A percentile compares a stretch with the other conserved stretches of the same genome.
Evolutionary conservation across 2,888 invertebrate genomes (phyloP).

Genomic region (Ornithoptera priamus): DNA sequence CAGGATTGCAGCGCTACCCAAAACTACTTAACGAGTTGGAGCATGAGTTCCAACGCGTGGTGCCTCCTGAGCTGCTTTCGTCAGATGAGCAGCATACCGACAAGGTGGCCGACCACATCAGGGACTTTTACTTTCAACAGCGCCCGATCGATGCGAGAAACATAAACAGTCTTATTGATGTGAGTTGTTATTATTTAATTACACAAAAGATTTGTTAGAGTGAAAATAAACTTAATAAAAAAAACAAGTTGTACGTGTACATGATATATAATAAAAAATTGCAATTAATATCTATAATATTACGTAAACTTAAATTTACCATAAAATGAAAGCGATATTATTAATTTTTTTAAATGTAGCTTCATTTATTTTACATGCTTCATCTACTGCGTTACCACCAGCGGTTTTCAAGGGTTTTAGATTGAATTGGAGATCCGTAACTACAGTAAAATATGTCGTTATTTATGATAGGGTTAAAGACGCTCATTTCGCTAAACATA

Average conservation of each 20-base stretch:
- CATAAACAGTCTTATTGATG: constrained; percentile 79
- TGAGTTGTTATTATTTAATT: constrained; percentile 43
- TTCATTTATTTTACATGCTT: too few species aligned
- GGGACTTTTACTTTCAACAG: constrained; percentile 80
- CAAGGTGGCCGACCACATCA: constrained; percentile 71
- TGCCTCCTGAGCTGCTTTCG: constrained; percentile 75
- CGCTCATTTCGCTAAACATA: too few species aligned
- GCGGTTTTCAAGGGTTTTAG: too few species aligned
- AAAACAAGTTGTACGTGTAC: background rate
- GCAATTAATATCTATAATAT: too few species aligned
- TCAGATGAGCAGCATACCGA: constrained; percentile 50
- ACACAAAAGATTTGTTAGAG: background rate
- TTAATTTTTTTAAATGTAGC: too few species aligned
- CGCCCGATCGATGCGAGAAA: constrained; percentile 76
- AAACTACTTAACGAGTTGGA: constrained; percentile 77
- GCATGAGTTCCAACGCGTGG: constrained; percentile 78
- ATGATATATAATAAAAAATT: background rate
- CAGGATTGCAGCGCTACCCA: constrained; percentile 81
- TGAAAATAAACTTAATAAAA: background rate
- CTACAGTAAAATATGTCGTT: too few species aligned
- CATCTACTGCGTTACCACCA: too few species aligned
- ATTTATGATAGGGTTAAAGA: too few species aligned
- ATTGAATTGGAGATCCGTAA: too few species aligned
- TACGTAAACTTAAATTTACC: too few species aligned
- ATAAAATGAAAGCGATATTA: too few species aligned